Percentiles rank a stretch among this genome's conserved stretches.
These are phyloP conservation scores for Schizopygopsis malacanthus DNA, from an alignment of 2,797 vertebrate species.

Conservation along the genomic window DNA sequence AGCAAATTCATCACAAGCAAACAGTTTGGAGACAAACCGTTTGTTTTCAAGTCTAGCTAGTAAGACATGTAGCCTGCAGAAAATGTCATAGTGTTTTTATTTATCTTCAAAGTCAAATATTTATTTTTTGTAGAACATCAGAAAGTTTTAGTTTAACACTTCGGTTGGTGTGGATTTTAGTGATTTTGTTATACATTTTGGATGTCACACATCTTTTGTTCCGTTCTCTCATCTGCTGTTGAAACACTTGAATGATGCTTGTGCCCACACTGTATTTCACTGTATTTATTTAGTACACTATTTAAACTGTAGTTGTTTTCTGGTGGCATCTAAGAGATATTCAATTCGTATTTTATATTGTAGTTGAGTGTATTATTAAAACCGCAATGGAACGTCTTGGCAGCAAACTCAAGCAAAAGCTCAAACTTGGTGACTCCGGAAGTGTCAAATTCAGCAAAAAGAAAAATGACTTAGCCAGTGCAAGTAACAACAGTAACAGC, in stretches of 20 bases:
- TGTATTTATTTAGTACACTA: constrained; percentile 65
- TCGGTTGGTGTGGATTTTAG: background rate
- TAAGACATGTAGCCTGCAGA: constrained; percentile 69
- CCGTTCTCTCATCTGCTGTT: constrained; percentile 64
- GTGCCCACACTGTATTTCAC: constrained; percentile 68
- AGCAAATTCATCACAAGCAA: constrained; percentile 66
- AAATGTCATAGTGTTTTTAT: constrained; percentile 74
- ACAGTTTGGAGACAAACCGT: constrained; percentile 67
- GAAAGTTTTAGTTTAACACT: constrained; percentile 33
- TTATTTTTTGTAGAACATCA: constrained; percentile 47
- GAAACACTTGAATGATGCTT: constrained; percentile 64
- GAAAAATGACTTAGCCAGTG: constrained; percentile 79
- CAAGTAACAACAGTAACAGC: constrained; percentile 81
- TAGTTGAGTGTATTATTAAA: constrained; percentile 14
- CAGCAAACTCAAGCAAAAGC: constrained; percentile 85
- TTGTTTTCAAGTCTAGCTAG: constrained; percentile 44
- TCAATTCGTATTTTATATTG: constrained; percentile 13
- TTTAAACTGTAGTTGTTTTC: constrained; percentile 54
- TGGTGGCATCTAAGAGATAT: constrained; percentile 26
- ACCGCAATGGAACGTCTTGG: constrained; percentile 82
- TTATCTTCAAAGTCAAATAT: constrained; percentile 63
- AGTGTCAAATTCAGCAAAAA: constrained; percentile 86
- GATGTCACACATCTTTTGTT: background rate
- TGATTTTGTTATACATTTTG: constrained; percentile 34
- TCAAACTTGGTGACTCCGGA: constrained; percentile 85